Conservation (phyloP, 2,113 vertebrate species). For the Grus americana region DNA sequence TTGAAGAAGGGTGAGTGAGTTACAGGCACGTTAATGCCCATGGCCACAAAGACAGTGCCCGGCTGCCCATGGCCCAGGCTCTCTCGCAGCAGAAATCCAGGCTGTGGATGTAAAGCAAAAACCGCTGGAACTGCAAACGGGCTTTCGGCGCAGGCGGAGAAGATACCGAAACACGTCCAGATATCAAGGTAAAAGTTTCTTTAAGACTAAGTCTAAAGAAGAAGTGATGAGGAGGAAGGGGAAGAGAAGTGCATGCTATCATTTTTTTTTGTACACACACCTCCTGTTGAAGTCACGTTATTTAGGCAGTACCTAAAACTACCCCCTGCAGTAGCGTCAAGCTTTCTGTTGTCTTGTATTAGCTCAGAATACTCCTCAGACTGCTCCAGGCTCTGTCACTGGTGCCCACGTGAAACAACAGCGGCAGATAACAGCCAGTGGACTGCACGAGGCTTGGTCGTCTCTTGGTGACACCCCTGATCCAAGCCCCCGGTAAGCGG, state of each 20-base stretch:
- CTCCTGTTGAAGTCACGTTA: rapidly evolving
- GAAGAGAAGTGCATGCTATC: background rate
- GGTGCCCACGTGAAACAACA: no score
- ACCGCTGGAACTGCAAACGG: background rate
- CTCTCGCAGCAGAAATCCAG: background rate
- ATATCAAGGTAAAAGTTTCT: background rate
- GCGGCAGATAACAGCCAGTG: no score
- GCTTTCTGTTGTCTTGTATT: background rate
- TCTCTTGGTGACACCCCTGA: no score
- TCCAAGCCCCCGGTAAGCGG: no score
- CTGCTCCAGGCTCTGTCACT: no score
- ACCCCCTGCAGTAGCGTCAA: background rate
- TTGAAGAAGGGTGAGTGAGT: background rate
- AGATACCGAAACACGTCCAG: background rate
- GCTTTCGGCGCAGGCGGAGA: background rate
- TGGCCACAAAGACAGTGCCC: rapidly evolving
- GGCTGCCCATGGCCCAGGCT: background rate
- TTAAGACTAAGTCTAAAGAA: background rate
- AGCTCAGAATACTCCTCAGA: no score
- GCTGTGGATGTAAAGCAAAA: background rate
- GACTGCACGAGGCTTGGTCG: no score
- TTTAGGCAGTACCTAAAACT: background rate
- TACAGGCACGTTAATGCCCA: background rate
- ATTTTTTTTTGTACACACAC: background rate
- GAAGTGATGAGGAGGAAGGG: background rate